These are phyloP conservation scores for Sympetrum striolatum DNA, from an alignment of 2,888 invertebrate genomes.

Conservation along the genomic window DNA sequence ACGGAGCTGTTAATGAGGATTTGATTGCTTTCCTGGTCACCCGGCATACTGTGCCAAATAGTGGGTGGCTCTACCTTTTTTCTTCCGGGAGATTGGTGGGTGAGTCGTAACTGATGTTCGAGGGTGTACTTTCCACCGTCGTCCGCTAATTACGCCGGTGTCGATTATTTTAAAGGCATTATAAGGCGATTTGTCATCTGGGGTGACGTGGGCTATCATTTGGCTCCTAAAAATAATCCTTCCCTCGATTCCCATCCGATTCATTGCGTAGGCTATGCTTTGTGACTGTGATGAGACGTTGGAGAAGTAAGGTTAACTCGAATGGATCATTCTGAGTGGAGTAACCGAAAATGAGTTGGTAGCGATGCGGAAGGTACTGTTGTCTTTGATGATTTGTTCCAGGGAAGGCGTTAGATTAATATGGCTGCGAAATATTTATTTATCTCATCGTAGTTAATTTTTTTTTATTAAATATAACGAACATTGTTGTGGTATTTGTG, in stretches of 20 bases:
- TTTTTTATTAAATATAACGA: no score
- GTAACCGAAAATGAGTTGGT: no score
- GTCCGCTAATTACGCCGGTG: conserved; percentile 14
- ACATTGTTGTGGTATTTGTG: no score
- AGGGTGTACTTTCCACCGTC: conserved; percentile 27
- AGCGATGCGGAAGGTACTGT: no score
- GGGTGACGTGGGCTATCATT: conserved; percentile 5
- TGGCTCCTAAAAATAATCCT: neutral
- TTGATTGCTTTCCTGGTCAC: conserved; percentile 34
- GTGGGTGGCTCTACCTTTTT: conserved; percentile 12
- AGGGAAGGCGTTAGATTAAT: no score
- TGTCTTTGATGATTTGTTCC: no score
- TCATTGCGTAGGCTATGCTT: neutral
- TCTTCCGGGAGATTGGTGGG: neutral
- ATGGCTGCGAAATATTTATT: no score
- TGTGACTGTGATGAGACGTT: neutral
- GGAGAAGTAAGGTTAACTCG: no score
- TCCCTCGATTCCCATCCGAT: neutral
- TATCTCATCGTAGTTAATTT: no score
- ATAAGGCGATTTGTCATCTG: neutral
- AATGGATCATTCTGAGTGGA: no score
- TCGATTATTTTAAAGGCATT: conserved; percentile 39
- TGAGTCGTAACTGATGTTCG: neutral
- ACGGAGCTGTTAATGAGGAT: conserved; percentile 38
- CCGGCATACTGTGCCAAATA: conserved; percentile 34